A percentile compares a stretch with the other conserved stretches of the same genome.
phyloP scores from a whole-genome alignment of 2,888 invertebrate genomes.

The Colostygia pectinataria region DNA sequence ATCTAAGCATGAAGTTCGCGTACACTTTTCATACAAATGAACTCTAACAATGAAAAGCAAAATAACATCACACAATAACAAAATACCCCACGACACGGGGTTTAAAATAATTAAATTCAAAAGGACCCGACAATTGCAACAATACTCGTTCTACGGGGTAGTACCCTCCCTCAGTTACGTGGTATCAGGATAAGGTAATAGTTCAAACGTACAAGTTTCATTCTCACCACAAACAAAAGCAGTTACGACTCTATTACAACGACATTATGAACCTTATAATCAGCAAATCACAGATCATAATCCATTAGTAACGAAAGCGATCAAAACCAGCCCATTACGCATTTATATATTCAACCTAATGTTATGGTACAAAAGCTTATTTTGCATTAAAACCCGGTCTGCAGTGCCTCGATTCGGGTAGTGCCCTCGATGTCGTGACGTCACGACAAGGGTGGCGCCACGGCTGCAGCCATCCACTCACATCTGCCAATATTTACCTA shows the following conservation, averaged over 20 bases:
- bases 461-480: conserved; percentile 84
- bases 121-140: conserved; percentile 38
- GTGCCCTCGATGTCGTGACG: conserved; percentile 51
- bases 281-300: neutral
- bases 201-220: neutral
- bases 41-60: conserved; percentile 14
- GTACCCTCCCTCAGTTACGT: conserved; percentile 8
- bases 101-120: conserved; percentile 29
- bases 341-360: neutral
- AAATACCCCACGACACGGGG: conserved; percentile 15
- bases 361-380: neutral
- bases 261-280: too few relatives aligned
- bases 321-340: neutral
- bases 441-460: conserved; percentile 60
- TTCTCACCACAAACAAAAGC: neutral
- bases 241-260: too few relatives aligned
- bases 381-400: neutral
- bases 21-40: conserved; percentile 4
- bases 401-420: conserved; percentile 4
- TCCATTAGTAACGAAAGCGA: neutral
- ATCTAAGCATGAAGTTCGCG: neutral
- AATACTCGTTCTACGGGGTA: conserved; percentile 35
- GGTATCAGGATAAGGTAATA: conserved; percentile 1
- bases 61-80: conserved; percentile 19
- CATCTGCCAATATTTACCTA: conserved; percentile 86